These are phyloP conservation scores for Spatulosminthurus flaviceps DNA, from an alignment of 2,888 invertebrate species.

Conservation along the genomic window DNA sequence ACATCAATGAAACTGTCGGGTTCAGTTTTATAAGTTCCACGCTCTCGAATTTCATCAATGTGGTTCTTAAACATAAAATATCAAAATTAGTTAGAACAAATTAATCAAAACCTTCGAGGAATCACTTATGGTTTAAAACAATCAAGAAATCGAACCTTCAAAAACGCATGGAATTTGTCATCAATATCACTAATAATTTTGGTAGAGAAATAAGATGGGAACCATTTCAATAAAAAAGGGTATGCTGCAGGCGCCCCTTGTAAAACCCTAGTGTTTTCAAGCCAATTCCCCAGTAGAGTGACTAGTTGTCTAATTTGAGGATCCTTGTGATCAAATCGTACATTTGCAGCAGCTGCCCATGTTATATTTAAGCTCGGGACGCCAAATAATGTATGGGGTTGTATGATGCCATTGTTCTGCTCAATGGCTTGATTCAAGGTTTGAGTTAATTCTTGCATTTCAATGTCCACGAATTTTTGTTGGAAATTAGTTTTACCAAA, in stretches of 20 bases:
- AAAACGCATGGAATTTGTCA: neutral
- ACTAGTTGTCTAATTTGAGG: neutral
- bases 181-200: neutral
- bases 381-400: neutral
- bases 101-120: too few relatives aligned
- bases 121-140: too few relatives aligned
- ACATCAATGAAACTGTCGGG: conserved; percentile 12
- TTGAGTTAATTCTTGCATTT: neutral
- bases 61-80: too few relatives aligned
- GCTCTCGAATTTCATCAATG: neutral
- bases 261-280: neutral
- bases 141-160: neutral
- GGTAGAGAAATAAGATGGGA: neutral
- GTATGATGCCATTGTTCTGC: neutral
- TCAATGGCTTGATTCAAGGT: neutral
- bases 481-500: neutral
- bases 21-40: neutral
- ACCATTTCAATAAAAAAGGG: neutral
- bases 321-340: conserved; percentile 2
- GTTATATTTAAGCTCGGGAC: conserved; percentile 19
- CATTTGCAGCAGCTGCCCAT: neutral
- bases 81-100: too few relatives aligned
- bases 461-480: neutral
- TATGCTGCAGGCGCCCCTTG: neutral
- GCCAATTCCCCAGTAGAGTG: neutral